A percentile compares a stretch with the other conserved stretches of the same genome.
These are phyloP conservation scores for Bombyx mori DNA, from an alignment of 1,140 invertebrate genomes.

Conservation along the genomic window ASM3026992v2 NC_085128.1:11349501-11350000, in stretches of 20 bases:
- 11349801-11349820: slow-evolving; percentile 11
- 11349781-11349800: slow-evolving; percentile 15
- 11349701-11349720: slow-evolving; percentile 9
- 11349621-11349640: no score
- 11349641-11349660: no score
- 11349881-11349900: slow-evolving; percentile 27
- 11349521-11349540: no score
- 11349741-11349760: slow-evolving; percentile 13
- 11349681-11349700: slow-evolving; percentile 4
- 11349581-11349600: no score
- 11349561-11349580: no score
- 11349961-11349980: slow-evolving; percentile 65
- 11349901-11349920: slow-evolving; percentile 35
- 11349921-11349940: slow-evolving; percentile 51
- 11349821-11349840: slow-evolving; percentile 7
- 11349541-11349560: no score
- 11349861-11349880: slow-evolving; percentile 15
- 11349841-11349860: slow-evolving; percentile 14
- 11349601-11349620: no score
- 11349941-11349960: slow-evolving; percentile 58
- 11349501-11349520: no score
- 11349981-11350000: slow-evolving; percentile 62
- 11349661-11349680: no score
- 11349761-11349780: slow-evolving; percentile 15
- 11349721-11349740: not conserved